Evolutionary conservation across 2,113 vertebrate species (phyloP), one percentile per base, ranked within the genome.

Genomic region (Mesocricetus auratus): DNA sequence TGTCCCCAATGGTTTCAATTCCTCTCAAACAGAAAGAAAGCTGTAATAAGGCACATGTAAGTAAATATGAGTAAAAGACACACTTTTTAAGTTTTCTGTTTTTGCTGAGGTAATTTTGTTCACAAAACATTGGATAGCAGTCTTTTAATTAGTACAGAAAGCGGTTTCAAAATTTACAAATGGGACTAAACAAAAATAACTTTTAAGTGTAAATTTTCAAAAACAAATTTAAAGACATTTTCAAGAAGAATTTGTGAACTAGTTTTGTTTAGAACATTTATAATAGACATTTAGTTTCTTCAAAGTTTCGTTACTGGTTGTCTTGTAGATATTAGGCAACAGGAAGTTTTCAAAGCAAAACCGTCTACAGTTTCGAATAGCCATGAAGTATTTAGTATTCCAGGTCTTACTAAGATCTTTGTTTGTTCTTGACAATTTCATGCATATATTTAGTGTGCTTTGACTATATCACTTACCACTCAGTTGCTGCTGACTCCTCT

Each of bases 81-180:
- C 8, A 78, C 33, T 13, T 42, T 24, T 86, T 26, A 6, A 78
- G 16, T 79, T 26, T 71, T 79, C 22, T 50, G 24, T 45, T 85
- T 93, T 68, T 42, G 78, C 42, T 71, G 45, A 89, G n/a, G 0
- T 36, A 62, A 47, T 91, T 83, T 91, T 60, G 4, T 53, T 88
- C 64, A 47, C n/a, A 7, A 92, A 93, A 2, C 81, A 39, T 33
- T 39, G 53, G 13, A 24, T 95, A 69, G 47, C 7, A 91, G 7
- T 78, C 45, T 75, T 94, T 96, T 89, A 95, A 22, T 81, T 88
- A 94, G 74, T 62, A 56, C 2, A 42, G 17, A 94, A 82, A 78
- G 56, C 66, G 68, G 26, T 53, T 71, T 92, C 69, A 87, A 71
- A 87, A 3, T 64, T 93, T 16, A 74, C 22, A 79, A 42, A 42